Evolutionary conservation across 2,888 invertebrate species (phyloP), one percentile per base, ranked within the genome.

Genomic region (Callimorpha dominula): DNA sequence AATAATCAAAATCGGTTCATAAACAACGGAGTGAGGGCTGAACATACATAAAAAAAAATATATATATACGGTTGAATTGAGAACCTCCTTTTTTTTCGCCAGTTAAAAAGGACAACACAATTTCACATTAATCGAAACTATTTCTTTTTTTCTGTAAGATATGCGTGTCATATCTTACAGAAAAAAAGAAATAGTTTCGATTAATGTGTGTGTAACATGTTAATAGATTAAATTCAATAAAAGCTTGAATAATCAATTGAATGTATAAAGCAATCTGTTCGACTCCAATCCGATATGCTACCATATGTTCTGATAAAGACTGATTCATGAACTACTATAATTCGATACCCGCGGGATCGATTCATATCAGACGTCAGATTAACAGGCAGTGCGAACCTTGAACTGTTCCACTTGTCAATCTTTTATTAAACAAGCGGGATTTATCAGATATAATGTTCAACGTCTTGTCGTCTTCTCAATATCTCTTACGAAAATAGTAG

Each of bases 261-360:
- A 52, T 0, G 49, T 49, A 8, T 11, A 17, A 52, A n/a, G 17
- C 12, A 50, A 50, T 50, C 52, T 31, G 1, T 20, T 20, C 20
- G 3, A 12, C 5, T 57, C 20, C 11, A 4, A 20, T 4, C 57
- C 57, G 1, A 31, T 31, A 12, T 12, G 20, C 20, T 20, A 57
- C 57, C 57, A 31, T 31, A 57, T 57, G 49, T 49, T 46, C 46
- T 15, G 49, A 50, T 31, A 31, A 49, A 31, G 49, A 31, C 17
- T 17, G 49, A 65, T 62, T 60, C 17, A 31, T 52, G 42, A 46
- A 57, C 60, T 14, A 65, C 50, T 50, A 65, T 17, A 73, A 81
- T 65, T 50, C 69, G 75, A 83, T 79, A 79, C 66, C 54, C 79
- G 72, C 77, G 79, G 69, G 74, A 82, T 71, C 42, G 66, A 73